Base-by-base conservation (phyloP, 2,113 vertebrate species). In the Apteryx mantelli region DNA sequence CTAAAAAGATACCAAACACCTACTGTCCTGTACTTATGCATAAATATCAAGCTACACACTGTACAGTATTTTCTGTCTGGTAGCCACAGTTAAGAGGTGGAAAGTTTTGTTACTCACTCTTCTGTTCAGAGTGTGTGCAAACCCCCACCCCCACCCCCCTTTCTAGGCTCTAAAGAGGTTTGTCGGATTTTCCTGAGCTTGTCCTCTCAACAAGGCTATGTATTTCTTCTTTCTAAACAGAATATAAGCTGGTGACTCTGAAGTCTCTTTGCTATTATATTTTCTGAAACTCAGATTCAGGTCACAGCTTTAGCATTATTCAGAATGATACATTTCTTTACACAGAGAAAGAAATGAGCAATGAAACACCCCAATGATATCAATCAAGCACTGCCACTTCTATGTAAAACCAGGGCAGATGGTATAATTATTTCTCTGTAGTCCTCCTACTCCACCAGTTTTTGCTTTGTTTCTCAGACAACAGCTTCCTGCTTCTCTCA, bases 131-230 rank as follows among this genome's bases (percentile, higher is more conserved):
- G 30, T 9, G 19, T 26, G 24, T 0, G 0, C 17, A 36, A 6
- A 50, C 40, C 1, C 3, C 14, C 11, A 52, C 8, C 44, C 36
- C 1, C 3, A 48, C 8, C 38, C 4, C 16, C 13, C 34, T 61
- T 74, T n/a, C 42, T 53, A 42, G 14, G 9, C 36, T 38, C 36
- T 38, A 38, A 38, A 38, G 36, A 38, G 36, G 36, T 38, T 38
- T 52, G 8, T 58, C 26, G 34, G 25, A 65, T 13, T 82, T 86
- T 18, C 24, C 36, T 18, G 38, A 65, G 30, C 70, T 70, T 63
- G 34, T 28, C 13, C 21, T 12, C 24, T 87, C 34, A 73, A 11
- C 16, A 64, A 80, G 70, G 38, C 58, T 65, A 56, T 38, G 25
- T 30, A 50, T 70, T 91, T 87, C 46, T 85, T 84, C 69, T 69